Base-by-base conservation (phyloP, 2,113 vertebrate species). In the Nibea albiflora region DNA sequence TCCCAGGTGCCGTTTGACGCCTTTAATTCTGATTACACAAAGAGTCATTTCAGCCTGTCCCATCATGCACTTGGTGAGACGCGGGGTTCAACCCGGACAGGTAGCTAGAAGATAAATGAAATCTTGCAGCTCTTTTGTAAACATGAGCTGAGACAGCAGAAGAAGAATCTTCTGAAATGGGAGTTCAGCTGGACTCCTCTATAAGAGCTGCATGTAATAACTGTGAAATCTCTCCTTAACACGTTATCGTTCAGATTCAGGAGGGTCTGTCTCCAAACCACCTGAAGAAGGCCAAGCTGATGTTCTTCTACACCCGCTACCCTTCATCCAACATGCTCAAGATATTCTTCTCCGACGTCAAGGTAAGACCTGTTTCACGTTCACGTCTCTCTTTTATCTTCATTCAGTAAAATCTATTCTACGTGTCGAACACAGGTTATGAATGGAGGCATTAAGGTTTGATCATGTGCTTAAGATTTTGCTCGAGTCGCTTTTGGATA, bases 241-340 rank as follows among this genome's bases (percentile, higher is more conserved):
- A 0, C 3, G 0, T 17, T 17, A 65, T 94, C 1, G 11, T 70
- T 77, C 92, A 96, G 92, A 96, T 96, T 76, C 98, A 99, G 95
- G 98, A 99, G 93, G 98, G 98, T 78, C 90, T 99, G 89, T 99
- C 98, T 85, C 98, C 98, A 44, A 99, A 99, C 94, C 98, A 99
- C 94, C 96, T 99, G 95, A 99, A 99, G 95, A 99, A 99, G 93
- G 98, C 98, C 93, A 99, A 99, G 95, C 96, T 99, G 90, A 99
- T 99, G 98, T 99, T 99, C 95, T 99, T 99, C 95, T 99, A 99
- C 92, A 97, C 97, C 57, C 97, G 98, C 87, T 99, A 99, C 90
- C 98, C 98, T 72, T 99, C 98, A 90, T 99, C 98, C 95, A 99
- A 99, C 94, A 99, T 99, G 98, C 96, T 99, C 92, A 99, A 99